These are phyloP conservation scores for Natrix natrix DNA, from an alignment of 2,797 vertebrate species.

Conservation along the genomic window DNA sequence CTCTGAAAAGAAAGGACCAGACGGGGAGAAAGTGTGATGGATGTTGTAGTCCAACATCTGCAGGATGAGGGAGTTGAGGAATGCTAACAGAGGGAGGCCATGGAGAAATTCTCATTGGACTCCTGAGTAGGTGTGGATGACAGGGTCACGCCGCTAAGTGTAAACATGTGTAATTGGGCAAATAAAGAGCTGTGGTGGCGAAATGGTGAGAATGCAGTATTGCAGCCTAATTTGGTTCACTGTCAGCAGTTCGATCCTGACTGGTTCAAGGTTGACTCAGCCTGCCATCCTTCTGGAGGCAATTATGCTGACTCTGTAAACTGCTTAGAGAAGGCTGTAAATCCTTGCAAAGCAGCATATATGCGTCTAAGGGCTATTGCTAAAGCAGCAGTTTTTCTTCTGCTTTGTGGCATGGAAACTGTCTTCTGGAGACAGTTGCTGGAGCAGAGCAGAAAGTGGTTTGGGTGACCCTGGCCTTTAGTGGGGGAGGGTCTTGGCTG, in stretches of 20 bases:
- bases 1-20: not conserved
- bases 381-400: not conserved
- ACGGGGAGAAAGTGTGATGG: not conserved
- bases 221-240: no score
- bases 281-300: no score
- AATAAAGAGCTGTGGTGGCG: not conserved
- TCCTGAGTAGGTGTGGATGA: no score
- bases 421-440: not conserved
- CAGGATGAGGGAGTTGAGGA: not conserved
- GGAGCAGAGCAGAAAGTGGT: not conserved
- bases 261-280: no score
- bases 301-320: no score
- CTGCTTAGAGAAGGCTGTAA: no score
- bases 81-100: not conserved
- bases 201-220: no score
- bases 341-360: no score
- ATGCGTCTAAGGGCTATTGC: no score
- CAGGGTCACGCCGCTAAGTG: not conserved
- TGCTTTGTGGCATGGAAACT: not conserved
- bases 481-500: not conserved
- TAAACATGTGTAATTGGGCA: not conserved
- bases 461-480: not conserved
- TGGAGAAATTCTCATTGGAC: not conserved
- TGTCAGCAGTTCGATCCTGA: no score
- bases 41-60: not conserved